phyloP scores from a whole-genome alignment of 2,888 invertebrate genomes.

The Ophion costatus region DNA sequence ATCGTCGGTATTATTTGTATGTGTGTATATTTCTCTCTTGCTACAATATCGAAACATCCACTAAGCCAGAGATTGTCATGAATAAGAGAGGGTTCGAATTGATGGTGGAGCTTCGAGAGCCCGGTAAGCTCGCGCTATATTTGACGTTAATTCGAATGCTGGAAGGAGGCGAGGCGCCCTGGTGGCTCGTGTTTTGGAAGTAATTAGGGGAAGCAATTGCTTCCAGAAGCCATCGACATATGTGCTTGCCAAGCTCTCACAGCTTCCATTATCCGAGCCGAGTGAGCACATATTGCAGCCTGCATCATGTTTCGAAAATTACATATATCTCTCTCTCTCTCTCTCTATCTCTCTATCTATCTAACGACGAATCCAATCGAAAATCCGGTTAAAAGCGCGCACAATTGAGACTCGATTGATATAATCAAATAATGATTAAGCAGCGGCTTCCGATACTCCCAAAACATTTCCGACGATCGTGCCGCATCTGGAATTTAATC shows the following conservation, averaged over 20 bases:
- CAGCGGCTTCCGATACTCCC: slow-evolving; percentile 21
- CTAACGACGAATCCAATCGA: slow-evolving; percentile 24
- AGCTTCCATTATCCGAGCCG: slow-evolving; percentile 49
- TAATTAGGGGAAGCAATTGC: slow-evolving; percentile 66
- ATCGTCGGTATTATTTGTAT: too few species aligned
- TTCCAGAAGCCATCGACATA: slow-evolving; percentile 60
- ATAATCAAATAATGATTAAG: slow-evolving; percentile 3
- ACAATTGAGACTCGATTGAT: slow-evolving; percentile 51
- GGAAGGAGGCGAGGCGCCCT: slow-evolving; percentile 26
- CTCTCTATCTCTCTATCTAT: slow-evolving; percentile 5
- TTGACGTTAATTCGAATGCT: slow-evolving; percentile 62
- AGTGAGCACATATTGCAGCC: slow-evolving; percentile 31
- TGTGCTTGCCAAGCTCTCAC: slow-evolving; percentile 46
- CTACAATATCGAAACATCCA: slow-evolving; percentile 38
- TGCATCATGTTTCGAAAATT: slow-evolving; percentile 51
- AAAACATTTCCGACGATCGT: slow-evolving; percentile 29
- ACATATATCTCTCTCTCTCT: slow-evolving; percentile 13
- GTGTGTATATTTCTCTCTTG: too few species aligned
- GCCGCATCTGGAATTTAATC: background rate
- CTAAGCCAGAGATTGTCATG: slow-evolving; percentile 59
- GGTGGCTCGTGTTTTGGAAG: slow-evolving; percentile 55
- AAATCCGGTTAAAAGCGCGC: slow-evolving; percentile 21
- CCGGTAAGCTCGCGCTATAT: slow-evolving; percentile 37
- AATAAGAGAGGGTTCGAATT: slow-evolving; percentile 64
- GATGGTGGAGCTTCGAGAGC: slow-evolving; percentile 41